Percentiles rank a stretch among this genome's conserved stretches.
These are phyloP conservation scores for Plestiodon gilberti DNA, from an alignment of 2,113 vertebrate species.

Conservation along the genomic window DNA sequence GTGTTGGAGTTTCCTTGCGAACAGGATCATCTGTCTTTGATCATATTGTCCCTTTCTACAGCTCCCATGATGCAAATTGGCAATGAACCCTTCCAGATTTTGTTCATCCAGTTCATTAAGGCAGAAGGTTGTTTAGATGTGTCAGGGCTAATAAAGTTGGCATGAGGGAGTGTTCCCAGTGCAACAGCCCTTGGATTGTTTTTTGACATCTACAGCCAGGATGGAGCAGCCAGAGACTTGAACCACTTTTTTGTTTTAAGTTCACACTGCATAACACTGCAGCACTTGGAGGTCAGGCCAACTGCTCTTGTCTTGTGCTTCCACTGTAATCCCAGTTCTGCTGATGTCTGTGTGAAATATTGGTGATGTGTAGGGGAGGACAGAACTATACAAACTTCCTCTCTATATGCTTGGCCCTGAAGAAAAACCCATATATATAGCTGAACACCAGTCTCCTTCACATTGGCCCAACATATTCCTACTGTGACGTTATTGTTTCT, in stretches of 20 bases:
- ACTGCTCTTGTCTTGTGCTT: background rate
- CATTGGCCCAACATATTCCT: background rate
- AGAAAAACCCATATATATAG: background rate
- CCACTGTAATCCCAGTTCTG: background rate
- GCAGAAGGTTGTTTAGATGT: background rate
- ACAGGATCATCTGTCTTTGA: background rate
- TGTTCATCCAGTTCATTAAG: background rate
- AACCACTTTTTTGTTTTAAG: background rate
- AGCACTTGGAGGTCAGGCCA: background rate
- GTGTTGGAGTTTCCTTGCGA: background rate
- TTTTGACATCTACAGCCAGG: background rate
- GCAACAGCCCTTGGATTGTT: background rate
- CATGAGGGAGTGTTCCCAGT: background rate
- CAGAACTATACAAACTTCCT: background rate
- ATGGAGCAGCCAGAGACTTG: background rate
- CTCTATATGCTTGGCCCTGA: background rate
- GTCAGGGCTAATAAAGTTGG: background rate
- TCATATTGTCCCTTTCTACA: background rate
- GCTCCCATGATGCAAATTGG: background rate
- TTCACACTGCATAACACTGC: background rate
- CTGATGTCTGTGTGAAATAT: background rate
- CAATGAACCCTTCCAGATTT: background rate
- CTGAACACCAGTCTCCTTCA: background rate
- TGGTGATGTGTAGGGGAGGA: background rate
- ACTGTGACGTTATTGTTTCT: background rate